Conservation (phyloP, 2,113 vertebrate species). For the Megaceryle maxima region DNA sequence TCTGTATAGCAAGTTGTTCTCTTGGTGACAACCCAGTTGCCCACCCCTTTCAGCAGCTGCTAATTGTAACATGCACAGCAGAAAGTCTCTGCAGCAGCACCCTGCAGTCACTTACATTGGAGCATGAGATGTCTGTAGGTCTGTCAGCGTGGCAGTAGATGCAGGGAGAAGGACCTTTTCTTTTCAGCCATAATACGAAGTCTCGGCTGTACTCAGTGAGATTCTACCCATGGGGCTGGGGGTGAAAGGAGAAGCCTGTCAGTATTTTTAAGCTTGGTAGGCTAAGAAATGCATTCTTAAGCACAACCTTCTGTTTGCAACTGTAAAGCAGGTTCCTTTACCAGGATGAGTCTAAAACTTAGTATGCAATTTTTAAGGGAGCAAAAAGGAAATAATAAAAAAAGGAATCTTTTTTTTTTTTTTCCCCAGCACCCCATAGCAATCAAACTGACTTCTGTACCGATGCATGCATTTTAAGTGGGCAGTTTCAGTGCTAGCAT, state of each 20-base stretch:
- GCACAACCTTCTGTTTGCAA: neutral
- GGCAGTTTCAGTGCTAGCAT: neutral
- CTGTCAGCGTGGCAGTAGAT: neutral
- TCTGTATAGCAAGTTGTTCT: accelerated
- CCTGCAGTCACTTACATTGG: neutral
- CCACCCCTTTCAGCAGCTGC: accelerated
- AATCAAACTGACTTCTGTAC: neutral
- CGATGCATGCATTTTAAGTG: neutral
- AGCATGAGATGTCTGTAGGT: neutral
- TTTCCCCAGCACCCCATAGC: neutral
- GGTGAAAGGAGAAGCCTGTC: neutral
- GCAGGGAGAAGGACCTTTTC: neutral
- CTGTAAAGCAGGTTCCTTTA: neutral
- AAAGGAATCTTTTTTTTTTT: neutral
- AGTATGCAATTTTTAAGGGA: neutral
- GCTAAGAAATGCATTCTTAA: neutral
- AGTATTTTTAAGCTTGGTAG: neutral
- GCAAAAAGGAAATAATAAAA: neutral
- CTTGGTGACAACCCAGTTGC: neutral
- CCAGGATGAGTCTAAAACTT: neutral
- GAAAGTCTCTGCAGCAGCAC: neutral
- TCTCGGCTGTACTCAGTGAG: neutral
- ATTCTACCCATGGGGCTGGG: neutral
- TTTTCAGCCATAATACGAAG: neutral
- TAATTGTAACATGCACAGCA: neutral